Conservation (phyloP, 1,140 invertebrate species). For the Gonatopus flavifemur region DNA sequence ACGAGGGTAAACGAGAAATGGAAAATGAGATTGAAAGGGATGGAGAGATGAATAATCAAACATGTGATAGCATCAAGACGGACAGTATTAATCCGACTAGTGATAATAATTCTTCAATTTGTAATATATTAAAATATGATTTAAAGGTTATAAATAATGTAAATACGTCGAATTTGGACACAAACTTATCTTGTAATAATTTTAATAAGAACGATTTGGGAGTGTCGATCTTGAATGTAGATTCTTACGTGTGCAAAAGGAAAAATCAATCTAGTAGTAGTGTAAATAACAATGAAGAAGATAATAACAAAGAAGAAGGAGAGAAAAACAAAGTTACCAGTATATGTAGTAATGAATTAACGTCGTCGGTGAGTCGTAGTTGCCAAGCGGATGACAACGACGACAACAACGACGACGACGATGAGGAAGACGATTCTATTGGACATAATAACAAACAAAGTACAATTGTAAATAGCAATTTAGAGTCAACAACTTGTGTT, state of each 20-base stretch:
- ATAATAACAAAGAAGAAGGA: constrained; percentile 10
- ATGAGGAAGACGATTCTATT: background rate
- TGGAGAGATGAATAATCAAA: constrained; percentile 11
- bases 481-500: too few species aligned
- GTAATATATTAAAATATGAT: constrained; percentile 32
- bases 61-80: constrained; percentile 37
- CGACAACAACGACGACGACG: background rate
- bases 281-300: constrained; percentile 9
- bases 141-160: constrained; percentile 18
- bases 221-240: too few species aligned
- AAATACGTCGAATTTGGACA: constrained; percentile 22
- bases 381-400: constrained; percentile 1
- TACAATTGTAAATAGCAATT: constrained; percentile 18
- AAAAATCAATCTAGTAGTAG: too few species aligned
- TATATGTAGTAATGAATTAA: constrained; percentile 16
- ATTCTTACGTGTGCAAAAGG: too few species aligned
- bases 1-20: constrained; percentile 1
- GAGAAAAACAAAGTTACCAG: constrained; percentile 29
- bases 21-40: constrained; percentile 4
- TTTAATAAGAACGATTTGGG: too few species aligned
- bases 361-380: constrained; percentile 4
- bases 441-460: constrained; percentile 2
- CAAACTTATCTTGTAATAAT: too few species aligned
- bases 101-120: constrained; percentile 33
- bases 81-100: constrained; percentile 46